Percentiles rank a stretch among this genome's conserved stretches.
Evolutionary conservation across 2,113 vertebrate genomes (phyloP).

Genomic region (Cairina moschata): DNA sequence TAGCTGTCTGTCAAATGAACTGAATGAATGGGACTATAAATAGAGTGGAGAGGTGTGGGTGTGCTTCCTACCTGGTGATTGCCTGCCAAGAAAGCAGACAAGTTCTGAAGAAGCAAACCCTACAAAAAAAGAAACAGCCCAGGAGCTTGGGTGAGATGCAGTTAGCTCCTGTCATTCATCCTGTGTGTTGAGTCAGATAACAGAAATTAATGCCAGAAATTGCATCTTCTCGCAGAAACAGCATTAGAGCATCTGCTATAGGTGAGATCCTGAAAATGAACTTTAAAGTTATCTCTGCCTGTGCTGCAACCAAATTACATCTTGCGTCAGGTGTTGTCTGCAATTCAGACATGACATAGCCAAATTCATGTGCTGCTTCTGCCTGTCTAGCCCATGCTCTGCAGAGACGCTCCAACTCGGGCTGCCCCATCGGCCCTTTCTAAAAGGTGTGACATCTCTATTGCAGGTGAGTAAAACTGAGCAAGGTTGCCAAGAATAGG

Average conservation of each 20-base stretch:
- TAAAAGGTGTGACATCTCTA: fast-evolving
- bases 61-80: not conserved
- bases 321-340: not conserved
- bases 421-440: not conserved
- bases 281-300: not conserved
- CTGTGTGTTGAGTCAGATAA: not conserved
- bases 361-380: not conserved
- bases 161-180: not conserved
- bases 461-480: not conserved
- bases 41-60: not conserved
- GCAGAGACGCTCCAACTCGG: not conserved
- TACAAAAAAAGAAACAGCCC: not conserved
- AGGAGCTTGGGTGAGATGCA: not conserved
- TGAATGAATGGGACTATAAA: not conserved
- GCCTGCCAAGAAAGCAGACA: not conserved
- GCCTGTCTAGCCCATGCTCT: fast-evolving
- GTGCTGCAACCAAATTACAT: fast-evolving
- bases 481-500: not conserved
- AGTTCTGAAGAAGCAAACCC: not conserved
- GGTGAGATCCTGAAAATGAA: not conserved
- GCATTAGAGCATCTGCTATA: not conserved
- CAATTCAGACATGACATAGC: not conserved
- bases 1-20: not conserved
- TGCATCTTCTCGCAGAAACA: not conserved
- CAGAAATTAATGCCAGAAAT: not conserved